phyloP scores from a whole-genome alignment of 2,113 vertebrate species.

The Poeciliopsis retropinna region DNA sequence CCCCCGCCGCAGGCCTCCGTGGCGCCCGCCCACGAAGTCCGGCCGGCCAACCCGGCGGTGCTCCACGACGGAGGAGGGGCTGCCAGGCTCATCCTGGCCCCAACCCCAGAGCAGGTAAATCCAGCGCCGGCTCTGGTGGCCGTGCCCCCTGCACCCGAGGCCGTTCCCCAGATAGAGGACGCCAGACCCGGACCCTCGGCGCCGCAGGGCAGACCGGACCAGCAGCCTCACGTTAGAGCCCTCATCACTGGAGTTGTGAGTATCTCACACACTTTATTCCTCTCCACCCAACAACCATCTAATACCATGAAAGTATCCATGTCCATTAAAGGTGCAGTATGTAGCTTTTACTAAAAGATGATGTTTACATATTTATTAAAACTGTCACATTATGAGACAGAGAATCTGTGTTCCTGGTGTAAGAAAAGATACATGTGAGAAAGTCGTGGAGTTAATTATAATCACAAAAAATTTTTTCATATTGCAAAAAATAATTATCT shows the following conservation, averaged over 20 bases:
- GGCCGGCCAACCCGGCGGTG: conserved; percentile 23
- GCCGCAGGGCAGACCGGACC: conserved; percentile 47
- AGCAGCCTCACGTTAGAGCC: conserved; percentile 37
- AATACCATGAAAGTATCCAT: too few species aligned
- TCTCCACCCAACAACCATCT: background rate
- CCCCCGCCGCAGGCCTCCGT: conserved; percentile 29
- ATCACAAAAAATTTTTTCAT: too few species aligned
- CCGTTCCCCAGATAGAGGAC: conserved; percentile 63
- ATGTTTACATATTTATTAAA: too few species aligned
- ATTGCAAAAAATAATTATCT: too few species aligned
- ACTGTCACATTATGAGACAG: too few species aligned
- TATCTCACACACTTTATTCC: background rate
- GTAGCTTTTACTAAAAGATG: too few species aligned
- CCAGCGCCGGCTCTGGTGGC: conserved; percentile 32
- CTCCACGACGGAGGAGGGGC: conserved; percentile 33
- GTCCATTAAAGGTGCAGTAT: too few species aligned
- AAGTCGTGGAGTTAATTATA: too few species aligned
- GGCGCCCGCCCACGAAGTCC: conserved; percentile 11
- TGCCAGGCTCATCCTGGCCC: conserved; percentile 20
- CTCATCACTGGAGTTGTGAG: conserved; percentile 79
- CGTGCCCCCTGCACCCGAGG: conserved; percentile 49
- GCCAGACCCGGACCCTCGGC: conserved; percentile 79
- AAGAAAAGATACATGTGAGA: too few species aligned
- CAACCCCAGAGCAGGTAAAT: conserved; percentile 36
- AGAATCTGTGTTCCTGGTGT: too few species aligned